Percentiles rank a stretch among this genome's conserved stretches.
Conservation (phyloP, 2,113 vertebrate genomes). For the Copsychus sechellarum region DNA sequence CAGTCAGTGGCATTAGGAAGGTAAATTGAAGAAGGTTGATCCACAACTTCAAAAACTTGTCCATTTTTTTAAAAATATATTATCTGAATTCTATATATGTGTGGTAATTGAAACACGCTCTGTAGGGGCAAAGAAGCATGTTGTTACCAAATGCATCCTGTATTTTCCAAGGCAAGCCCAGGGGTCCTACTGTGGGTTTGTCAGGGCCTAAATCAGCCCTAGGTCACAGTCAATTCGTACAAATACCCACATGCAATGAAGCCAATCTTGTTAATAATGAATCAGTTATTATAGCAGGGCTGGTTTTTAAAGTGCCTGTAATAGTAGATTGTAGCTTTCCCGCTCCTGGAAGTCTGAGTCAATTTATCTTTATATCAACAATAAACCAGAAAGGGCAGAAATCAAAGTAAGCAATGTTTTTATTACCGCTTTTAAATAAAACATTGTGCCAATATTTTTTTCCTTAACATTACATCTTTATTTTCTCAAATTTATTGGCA, state of each 20-base stretch:
- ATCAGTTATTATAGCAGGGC: slow-evolving; percentile 6
- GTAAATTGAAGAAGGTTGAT: background rate
- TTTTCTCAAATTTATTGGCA: slow-evolving; percentile 38
- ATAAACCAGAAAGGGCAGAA: slow-evolving; percentile 58
- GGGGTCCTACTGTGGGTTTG: background rate
- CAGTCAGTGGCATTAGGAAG: background rate
- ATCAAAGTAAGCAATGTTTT: slow-evolving; percentile 55
- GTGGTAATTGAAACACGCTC: background rate
- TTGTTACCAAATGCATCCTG: background rate
- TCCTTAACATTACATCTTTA: slow-evolving; percentile 11
- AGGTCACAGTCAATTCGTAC: background rate
- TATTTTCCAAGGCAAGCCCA: background rate
- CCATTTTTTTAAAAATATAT: background rate
- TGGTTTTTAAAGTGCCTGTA: slow-evolving; percentile 13
- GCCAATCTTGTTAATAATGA: slow-evolving; percentile 41
- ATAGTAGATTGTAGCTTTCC: slow-evolving; percentile 1
- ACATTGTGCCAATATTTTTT: slow-evolving; percentile 35
- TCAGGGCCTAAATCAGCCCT: background rate
- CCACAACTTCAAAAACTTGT: background rate
- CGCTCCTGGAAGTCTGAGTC: slow-evolving; percentile 9
- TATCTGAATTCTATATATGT: fast-evolving
- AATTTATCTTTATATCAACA: slow-evolving; percentile 59
- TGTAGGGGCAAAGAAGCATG: background rate
- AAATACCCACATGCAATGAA: background rate
- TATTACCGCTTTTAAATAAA: slow-evolving; percentile 55